Evolutionary conservation across 2,797 vertebrate genomes (phyloP).

Genomic region (Sebastes vulpes): DNA sequence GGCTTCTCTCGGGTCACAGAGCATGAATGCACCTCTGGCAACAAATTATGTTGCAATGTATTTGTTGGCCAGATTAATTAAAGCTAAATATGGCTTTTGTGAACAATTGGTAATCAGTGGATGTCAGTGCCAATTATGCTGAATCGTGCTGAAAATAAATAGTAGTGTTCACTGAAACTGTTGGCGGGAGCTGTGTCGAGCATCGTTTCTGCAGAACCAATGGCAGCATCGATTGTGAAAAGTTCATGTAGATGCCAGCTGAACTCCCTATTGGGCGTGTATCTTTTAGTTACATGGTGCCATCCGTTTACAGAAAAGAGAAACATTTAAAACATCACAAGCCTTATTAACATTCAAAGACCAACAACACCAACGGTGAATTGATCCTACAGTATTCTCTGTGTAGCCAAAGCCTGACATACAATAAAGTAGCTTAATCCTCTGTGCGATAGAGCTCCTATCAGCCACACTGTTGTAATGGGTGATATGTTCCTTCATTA

Average conservation of each 20-base stretch:
- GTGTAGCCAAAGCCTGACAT: background rate
- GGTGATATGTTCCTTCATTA: background rate
- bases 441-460: background rate
- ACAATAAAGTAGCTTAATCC: background rate
- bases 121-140: slow-evolving; percentile 40
- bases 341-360: background rate
- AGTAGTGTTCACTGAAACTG: background rate
- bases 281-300: background rate
- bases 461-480: background rate
- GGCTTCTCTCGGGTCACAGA: slow-evolving; percentile 6
- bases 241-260: background rate
- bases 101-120: slow-evolving; percentile 44
- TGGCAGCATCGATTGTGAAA: background rate
- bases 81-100: slow-evolving; percentile 29
- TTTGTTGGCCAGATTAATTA: slow-evolving; percentile 32
- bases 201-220: background rate
- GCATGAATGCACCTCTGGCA: slow-evolving; percentile 31
- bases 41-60: slow-evolving; percentile 11
- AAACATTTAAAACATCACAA: background rate
- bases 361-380: background rate
- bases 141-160: slow-evolving; percentile 42
- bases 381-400: background rate
- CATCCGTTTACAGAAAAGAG: background rate
- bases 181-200: background rate
- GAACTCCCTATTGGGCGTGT: background rate